Base-by-base conservation (phyloP, 2,888 invertebrate genomes). In the Torymus aiolomorphi region DNA sequence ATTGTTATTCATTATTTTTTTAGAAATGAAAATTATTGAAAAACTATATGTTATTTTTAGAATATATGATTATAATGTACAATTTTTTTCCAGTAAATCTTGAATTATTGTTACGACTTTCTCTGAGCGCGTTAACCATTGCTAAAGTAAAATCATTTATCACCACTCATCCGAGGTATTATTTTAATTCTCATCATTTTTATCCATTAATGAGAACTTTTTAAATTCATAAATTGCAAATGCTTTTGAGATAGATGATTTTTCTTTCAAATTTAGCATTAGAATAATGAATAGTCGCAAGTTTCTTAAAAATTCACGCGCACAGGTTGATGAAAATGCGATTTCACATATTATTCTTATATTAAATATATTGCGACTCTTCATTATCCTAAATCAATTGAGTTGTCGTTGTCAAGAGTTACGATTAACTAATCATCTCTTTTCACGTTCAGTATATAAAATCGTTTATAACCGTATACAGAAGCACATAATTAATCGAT, bases 121-220 rank as follows among this genome's bases (percentile, higher is more conserved):
- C 56, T 65, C 42, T 49, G 74, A 49, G 18, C 62, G 65, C 56
- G 11, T 10, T 42, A n/a, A 74, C 13, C 14, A 24, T 75, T 16
- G 31, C 24, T 51, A 74, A 74, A 16, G 59, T 57, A 59, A 57
- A 75, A 75, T 75, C 74, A 75, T 75, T 66, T 66, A 73, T 73
- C 56, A 42, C 24, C 14, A 42, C 8, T 5, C 42, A 42, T 42
- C 42, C 8, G 42, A 42, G 42, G 42, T 42, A 42, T 42, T 42
- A 42, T 42, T 42, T 42, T 8, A 42, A 42, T 42, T 42, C 42
- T 42, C 42, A 10, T 42, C 8, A 24, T 31, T 56, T 73, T 63
- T 56, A 16, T 20, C 51, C 42, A 54, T 65, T 49, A 12, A 18
- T 31, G 14, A 2, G n/a, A 14, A 0, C 11, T 69, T 20, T n/a